Percentiles rank a stretch among this genome's conserved stretches.
phyloP scores from a whole-genome alignment of 30 jellyfish, hydroid and myxozoan genomes.

The Chironex yamaguchii region DNA sequence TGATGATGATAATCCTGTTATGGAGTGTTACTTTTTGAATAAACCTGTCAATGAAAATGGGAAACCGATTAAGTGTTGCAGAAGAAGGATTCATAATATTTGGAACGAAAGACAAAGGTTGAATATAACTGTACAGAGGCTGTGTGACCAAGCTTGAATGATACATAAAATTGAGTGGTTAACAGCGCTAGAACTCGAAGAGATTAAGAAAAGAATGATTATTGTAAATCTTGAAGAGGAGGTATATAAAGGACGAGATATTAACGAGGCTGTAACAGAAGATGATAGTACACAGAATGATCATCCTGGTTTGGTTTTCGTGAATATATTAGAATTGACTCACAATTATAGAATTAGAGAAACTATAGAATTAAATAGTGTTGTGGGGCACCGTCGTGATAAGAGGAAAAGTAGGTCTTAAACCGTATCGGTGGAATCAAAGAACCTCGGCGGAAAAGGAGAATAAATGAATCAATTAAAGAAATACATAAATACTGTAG shows the following conservation, averaged over 20 bases:
- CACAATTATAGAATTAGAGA: not conserved
- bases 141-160: not conserved
- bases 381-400: not conserved
- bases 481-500: not conserved
- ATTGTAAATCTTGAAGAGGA: not conserved
- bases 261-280: not conserved
- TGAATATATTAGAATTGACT: not conserved
- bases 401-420: not conserved
- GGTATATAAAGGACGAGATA: not conserved
- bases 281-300: not conserved
- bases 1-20: too few relatives aligned
- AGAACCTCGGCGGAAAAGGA: not conserved
- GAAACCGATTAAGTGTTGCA: too few relatives aligned
- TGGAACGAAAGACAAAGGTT: not conserved
- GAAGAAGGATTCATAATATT: not conserved
- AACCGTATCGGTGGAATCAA: not conserved
- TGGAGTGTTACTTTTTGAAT: too few relatives aligned
- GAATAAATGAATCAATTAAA: not conserved
- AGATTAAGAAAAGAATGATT: not conserved
- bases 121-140: not conserved
- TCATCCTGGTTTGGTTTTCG: not conserved
- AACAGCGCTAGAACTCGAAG: not conserved
- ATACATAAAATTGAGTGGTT: not conserved
- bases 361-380: not conserved
- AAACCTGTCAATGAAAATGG: too few relatives aligned